Evolutionary conservation across 2,113 vertebrate genomes (phyloP).

Genomic region (Gambusia holbrooki): DNA sequence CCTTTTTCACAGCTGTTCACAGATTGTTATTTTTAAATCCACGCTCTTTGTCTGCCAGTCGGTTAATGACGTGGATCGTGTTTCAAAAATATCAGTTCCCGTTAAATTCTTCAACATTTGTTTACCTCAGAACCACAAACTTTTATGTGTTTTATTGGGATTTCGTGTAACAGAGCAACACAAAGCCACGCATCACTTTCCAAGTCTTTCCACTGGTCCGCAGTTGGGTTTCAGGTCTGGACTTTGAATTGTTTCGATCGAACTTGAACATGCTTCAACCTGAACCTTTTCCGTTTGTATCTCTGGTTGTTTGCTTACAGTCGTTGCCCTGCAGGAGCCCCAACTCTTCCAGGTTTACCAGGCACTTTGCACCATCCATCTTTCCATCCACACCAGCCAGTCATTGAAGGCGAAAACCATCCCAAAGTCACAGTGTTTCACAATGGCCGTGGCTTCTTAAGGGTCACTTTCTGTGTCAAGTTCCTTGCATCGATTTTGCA

Average conservation of each 20-base stretch:
- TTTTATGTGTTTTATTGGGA: not conserved
- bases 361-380: not conserved
- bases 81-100: not conserved
- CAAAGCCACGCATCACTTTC: not conserved
- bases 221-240: not conserved
- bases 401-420: no score
- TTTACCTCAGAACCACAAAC: not conserved
- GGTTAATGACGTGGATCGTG: no score
- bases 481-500: not conserved
- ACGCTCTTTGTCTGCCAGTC: not conserved
- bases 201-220: not conserved
- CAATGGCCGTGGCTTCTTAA: not conserved
- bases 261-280: not conserved
- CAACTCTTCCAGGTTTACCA: not conserved
- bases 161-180: not conserved
- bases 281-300: no score
- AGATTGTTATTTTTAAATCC: constrained; percentile 6
- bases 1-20: not conserved
- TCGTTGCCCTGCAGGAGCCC: not conserved
- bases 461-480: not conserved
- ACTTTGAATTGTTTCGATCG: not conserved
- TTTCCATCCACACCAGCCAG: no score
- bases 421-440: not conserved
- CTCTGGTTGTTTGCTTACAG: not conserved
- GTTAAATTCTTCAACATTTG: not conserved